phyloP scores from a whole-genome alignment of 2,113 vertebrate genomes.

The Falcunculus frontatus region DNA sequence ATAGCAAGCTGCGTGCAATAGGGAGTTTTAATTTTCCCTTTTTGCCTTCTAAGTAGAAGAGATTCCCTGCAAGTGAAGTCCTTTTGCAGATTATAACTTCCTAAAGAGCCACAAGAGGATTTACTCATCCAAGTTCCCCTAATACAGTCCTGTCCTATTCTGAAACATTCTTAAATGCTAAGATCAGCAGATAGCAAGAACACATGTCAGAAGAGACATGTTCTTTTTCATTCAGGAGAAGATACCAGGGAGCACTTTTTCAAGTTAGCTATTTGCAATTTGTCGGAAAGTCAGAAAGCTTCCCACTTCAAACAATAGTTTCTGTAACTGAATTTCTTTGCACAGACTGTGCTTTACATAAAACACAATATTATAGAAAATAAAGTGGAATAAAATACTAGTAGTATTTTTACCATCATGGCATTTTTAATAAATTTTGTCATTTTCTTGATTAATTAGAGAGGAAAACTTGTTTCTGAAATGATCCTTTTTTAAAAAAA shows the following conservation, averaged over 20 bases:
- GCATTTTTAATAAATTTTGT: not conserved
- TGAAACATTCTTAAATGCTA: not conserved
- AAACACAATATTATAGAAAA: not conserved
- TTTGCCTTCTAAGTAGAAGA: not conserved
- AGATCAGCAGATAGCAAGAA: not conserved
- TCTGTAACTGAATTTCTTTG: not conserved
- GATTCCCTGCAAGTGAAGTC: not conserved
- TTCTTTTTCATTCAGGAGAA: not conserved
- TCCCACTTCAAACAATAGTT: not conserved
- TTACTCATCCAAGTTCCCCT: not conserved
- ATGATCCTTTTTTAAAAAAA: not conserved
- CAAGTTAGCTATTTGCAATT: not conserved
- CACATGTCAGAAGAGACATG: not conserved
- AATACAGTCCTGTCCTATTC: not conserved
- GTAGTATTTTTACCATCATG: not conserved
- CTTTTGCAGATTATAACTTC: not conserved
- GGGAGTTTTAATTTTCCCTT: not conserved
- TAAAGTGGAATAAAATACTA: not conserved
- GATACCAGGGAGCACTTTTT: not conserved
- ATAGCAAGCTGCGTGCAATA: not conserved
- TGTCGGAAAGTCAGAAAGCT: not conserved
- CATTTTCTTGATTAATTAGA: not conserved
- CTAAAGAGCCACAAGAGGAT: constrained; percentile 9
- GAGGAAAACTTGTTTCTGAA: not conserved
- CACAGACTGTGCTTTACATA: not conserved